Conservation (phyloP, 1,140 invertebrate genomes). For the Aphelinus certus region DNA sequence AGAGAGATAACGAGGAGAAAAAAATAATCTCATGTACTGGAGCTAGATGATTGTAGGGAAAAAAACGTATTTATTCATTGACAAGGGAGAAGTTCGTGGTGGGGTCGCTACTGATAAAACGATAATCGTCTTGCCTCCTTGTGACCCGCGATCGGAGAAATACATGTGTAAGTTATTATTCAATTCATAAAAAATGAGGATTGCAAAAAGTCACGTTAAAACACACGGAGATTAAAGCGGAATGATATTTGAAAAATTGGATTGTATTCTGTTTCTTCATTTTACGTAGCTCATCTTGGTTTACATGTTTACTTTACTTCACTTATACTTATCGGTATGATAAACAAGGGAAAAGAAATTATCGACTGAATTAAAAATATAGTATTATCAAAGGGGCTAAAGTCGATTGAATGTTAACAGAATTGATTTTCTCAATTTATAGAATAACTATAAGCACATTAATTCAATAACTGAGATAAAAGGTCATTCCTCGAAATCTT, state of each 20-base stretch:
- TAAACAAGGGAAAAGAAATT: slow-evolving; percentile 29
- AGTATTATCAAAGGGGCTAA: slow-evolving; percentile 38
- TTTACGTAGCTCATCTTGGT: not conserved
- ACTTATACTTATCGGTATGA: slow-evolving; percentile 17
- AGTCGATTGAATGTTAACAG: slow-evolving; percentile 30
- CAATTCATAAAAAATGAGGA: slow-evolving; percentile 13
- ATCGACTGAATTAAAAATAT: slow-evolving; percentile 30
- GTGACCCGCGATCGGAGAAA: slow-evolving; percentile 54
- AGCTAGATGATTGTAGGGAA: slow-evolving; percentile 37
- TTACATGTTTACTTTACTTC: slow-evolving; percentile 12
- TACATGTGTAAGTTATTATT: too few relatives aligned
- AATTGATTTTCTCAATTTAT: slow-evolving; percentile 20
- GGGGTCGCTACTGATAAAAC: slow-evolving; percentile 58
- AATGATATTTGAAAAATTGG: not conserved
- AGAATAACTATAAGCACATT: slow-evolving; percentile 1
- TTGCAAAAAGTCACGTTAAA: slow-evolving; percentile 33
- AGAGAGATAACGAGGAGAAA: slow-evolving; percentile 32
- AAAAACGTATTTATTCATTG: slow-evolving; percentile 54
- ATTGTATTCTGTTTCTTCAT: not conserved
- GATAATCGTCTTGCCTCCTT: slow-evolving; percentile 54
- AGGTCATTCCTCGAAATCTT: too few relatives aligned
- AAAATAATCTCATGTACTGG: slow-evolving; percentile 36
- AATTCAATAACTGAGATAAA: not conserved
- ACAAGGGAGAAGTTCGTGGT: slow-evolving; percentile 51
- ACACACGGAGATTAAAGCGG: not conserved